Conservation (phyloP, 35 echinoderm and acorn worm species). For the Ptychodera flava region DNA sequence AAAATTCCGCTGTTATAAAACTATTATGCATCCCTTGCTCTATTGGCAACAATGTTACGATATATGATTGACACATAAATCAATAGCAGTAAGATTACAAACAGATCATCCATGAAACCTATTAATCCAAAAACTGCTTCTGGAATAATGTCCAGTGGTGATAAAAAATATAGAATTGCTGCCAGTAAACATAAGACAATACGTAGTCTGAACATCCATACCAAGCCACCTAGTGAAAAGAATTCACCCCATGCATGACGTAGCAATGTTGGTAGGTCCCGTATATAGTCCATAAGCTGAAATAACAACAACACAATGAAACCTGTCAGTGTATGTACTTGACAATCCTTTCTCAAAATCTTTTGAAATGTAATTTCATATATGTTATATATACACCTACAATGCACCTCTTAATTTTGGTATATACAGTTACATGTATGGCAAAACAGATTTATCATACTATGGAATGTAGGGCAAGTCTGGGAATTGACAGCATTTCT, state of each 20-base stretch:
- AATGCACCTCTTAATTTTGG: too few relatives aligned
- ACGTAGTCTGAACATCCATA: constrained; percentile 95
- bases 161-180: constrained; percentile 71
- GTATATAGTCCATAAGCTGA: constrained; percentile 88
- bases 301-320: constrained; percentile 11
- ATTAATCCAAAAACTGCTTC: constrained; percentile 92
- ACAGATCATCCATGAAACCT: constrained; percentile 81
- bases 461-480: too few relatives aligned
- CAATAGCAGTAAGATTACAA: constrained; percentile 64
- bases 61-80: constrained; percentile 96
- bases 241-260: constrained; percentile 74
- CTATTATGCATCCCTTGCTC: constrained; percentile 13
- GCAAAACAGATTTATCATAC: too few relatives aligned
- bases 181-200: constrained; percentile 87
- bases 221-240: constrained; percentile 78
- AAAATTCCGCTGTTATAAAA: too few relatives aligned
- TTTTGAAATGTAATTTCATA: too few relatives aligned
- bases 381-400: too few relatives aligned
- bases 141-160: constrained; percentile 92
- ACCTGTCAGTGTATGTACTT: background rate
- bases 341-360: too few relatives aligned
- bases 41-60: constrained; percentile 69
- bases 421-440: too few relatives aligned
- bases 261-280: constrained; percentile 79
- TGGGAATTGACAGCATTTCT: too few relatives aligned